Evolutionary conservation across 2,888 invertebrate genomes (phyloP).

Genomic region (Himalopsyche kuldschensis): DNA sequence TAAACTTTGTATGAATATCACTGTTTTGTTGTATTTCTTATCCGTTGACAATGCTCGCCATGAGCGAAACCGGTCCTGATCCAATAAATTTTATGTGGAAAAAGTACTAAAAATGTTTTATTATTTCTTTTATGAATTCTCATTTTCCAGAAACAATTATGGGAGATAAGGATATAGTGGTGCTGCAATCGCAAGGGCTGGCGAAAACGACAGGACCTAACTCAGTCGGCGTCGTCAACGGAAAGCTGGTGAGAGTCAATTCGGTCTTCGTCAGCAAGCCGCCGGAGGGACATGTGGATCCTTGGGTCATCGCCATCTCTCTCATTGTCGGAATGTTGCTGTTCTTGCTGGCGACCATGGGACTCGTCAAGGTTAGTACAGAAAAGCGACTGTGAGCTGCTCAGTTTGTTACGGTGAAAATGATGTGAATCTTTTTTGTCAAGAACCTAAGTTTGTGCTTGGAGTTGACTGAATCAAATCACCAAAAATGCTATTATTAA

Average conservation of each 20-base stretch:
- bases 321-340: slow-evolving; percentile 44
- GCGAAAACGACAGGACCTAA: slow-evolving; percentile 31
- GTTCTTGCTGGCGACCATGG: slow-evolving; percentile 42
- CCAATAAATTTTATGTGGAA: too few species aligned
- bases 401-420: neutral
- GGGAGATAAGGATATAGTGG: slow-evolving; percentile 46
- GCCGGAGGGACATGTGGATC: slow-evolving; percentile 41
- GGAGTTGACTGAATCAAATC: too few species aligned
- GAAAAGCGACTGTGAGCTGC: neutral
- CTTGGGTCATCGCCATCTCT: slow-evolving; percentile 45
- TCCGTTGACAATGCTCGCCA: too few species aligned
- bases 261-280: slow-evolving; percentile 48
- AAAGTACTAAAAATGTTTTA: too few species aligned
- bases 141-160: slow-evolving; percentile 5
- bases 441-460: too few species aligned
- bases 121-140: too few species aligned
- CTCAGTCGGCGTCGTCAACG: slow-evolving; percentile 40
- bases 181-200: slow-evolving; percentile 46
- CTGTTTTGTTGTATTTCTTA: too few species aligned
- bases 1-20: too few species aligned
- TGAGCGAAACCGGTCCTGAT: too few species aligned
- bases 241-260: slow-evolving; percentile 42
- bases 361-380: slow-evolving; percentile 40
- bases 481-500: too few species aligned
- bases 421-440: too few species aligned